Evolutionary conservation across 2,888 invertebrate species (phyloP), one percentile per base, ranked within the genome.

Genomic region (Tetranychus piercei): DNA sequence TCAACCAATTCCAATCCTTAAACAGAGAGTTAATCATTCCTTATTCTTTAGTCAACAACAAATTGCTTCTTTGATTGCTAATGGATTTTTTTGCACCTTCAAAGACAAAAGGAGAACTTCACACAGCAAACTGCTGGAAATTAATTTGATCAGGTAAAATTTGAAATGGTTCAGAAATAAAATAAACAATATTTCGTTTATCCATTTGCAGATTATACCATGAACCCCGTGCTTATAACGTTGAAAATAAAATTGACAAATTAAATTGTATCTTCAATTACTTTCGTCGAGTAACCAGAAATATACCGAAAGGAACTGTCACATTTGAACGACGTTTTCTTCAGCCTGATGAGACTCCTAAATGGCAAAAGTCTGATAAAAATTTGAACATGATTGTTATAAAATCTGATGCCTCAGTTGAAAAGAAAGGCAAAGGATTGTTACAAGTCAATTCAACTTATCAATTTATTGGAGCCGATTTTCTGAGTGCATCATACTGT

Each of bases 401-500:
- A 1, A 87, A 88, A 69, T 86, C 88, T 4, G 83, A 83, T 44
- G 90, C 90, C 6, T 90, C 88, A 0, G 95, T 96, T 76, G 95
- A 96, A 80, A 84, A 55, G 15, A 55, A 55, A 55, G 55, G 55
- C 9, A 55, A 55, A 55, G 55, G 55, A 55, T 15, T 55, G 55
- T 15, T 95, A 74, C 91, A 96, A 87, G 89, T 94, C 44, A 95
- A 96, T 83, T 96, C 96, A 85, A 95, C 95, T 45, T 95, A 96
- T 83, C 91, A 90, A 79, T 90, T 84, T 81, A 84, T 96, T 8
- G 97, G 97, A 0, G 96, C 96, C 1, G 96, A 96, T 0, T 94
- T 96, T 1, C 82, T 97, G 22, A n/a, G n/a, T n/a, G n/a, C n/a
- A n/a, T n/a, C n/a, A n/a, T n/a, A n/a, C n/a, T n/a, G n/a, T n/a